Evolutionary conservation across 1,140 invertebrate species (phyloP), one percentile per base, ranked within the genome.

Genomic region (Campoletis sonorensis): DNA sequence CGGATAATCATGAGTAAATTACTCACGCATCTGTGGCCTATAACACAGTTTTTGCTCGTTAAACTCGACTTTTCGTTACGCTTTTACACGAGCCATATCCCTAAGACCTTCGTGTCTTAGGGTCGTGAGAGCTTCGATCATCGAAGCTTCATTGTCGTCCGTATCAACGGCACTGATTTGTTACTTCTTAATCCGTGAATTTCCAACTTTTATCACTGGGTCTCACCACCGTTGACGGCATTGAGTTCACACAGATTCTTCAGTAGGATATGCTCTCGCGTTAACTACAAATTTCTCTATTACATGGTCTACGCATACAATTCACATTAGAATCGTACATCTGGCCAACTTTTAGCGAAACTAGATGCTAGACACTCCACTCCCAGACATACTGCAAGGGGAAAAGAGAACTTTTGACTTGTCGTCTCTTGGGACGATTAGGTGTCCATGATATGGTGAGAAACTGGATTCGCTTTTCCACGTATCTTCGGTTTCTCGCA

Each of bases 21-120:
- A 84, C 83, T 80, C 79, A 84, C 83, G 83, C 83, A 84, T 84
- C 83, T 82, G 83, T 67, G 76, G 45, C 26, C 5, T 70, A 67
- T 30, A 4, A 15, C 21, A 21, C 40, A 15, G 5, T 27, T n/a
- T 45, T 70, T 10, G 72, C n/a, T 64, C 27, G 79, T 58, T 61
- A 68, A 81, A 54, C 67, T 45, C 71, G 77, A 67, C 49, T 68
- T 37, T 79, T 81, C 67, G 76, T 79, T 79, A 68, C 61, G 54
- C 16, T 72, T 33, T 64, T 54, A 11, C 16, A 70, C 49, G 33
- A 54, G n/a, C 61, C 1, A n/a, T 58, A 23, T 4, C 2, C 18
- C 21, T n/a, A n/a, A 27, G 30, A 30, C 30, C 30, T 70, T 15
- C 23, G 8, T 26, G 1, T 21, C 30, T 27, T n/a, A n/a, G 61